Percentiles rank a stretch among this genome's conserved stretches.
Evolutionary conservation across 1,140 invertebrate species (phyloP).

Genomic region (Lamellibrachia luymesi): DNA sequence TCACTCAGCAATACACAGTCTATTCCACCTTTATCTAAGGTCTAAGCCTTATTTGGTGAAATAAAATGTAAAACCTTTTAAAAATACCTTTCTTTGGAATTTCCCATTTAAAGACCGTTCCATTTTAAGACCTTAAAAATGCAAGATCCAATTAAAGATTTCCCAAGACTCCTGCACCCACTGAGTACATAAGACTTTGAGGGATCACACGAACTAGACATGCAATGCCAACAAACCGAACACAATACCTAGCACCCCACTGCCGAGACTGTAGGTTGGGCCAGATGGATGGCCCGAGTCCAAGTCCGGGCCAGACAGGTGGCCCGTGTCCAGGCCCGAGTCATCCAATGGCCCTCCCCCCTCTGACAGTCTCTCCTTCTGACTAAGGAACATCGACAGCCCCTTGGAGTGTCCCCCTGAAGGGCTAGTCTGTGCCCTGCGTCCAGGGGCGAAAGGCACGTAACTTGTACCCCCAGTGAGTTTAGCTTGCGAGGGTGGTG

Average conservation of each 20-base stretch:
- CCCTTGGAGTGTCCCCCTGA: neutral
- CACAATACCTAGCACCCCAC: neutral
- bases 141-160: too few relatives aligned
- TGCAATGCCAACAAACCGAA: neutral
- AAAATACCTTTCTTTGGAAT: too few relatives aligned
- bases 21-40: too few relatives aligned
- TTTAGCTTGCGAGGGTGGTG: neutral
- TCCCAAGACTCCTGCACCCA: too few relatives aligned
- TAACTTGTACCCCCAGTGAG: neutral
- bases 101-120: too few relatives aligned
- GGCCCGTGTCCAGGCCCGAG: neutral
- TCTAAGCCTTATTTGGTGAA: too few relatives aligned
- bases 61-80: too few relatives aligned
- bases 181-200: too few relatives aligned
- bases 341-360: neutral
- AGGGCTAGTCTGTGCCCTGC: neutral
- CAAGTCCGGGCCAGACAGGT: neutral
- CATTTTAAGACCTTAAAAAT: too few relatives aligned
- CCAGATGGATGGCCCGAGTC: neutral
- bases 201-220: neutral
- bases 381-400: slow-evolving; percentile 11
- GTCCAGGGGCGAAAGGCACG: neutral
- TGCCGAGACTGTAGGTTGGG: neutral
- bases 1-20: too few relatives aligned
- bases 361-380: slow-evolving; percentile 12